These are phyloP conservation scores for Drosophila colorata DNA, from an alignment of 2,888 invertebrate species.

Conservation along the genomic window DNA sequence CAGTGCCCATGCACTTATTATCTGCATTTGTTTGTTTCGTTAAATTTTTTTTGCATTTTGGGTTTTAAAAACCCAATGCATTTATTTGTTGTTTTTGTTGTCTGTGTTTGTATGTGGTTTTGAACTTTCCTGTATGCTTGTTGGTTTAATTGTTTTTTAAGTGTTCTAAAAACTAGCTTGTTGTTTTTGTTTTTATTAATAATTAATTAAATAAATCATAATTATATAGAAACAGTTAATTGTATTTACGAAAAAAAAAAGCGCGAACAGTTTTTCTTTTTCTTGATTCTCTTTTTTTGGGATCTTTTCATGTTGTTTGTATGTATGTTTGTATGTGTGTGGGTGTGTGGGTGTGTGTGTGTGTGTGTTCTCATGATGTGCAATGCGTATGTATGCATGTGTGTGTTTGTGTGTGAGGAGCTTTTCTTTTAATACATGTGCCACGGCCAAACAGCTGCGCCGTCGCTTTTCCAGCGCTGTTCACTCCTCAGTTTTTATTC, in stretches of 20 bases:
- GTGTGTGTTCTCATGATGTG: constrained; percentile 26
- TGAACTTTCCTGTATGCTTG: constrained; percentile 68
- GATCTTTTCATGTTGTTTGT: constrained; percentile 44
- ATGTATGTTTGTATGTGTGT: constrained; percentile 30
- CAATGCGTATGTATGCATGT: constrained; percentile 39
- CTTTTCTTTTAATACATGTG: constrained; percentile 62
- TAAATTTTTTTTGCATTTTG: constrained; percentile 1
- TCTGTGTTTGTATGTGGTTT: constrained; percentile 33
- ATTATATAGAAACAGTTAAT: constrained; percentile 56
- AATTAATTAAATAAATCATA: constrained; percentile 71
- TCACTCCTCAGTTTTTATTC: constrained; percentile 75
- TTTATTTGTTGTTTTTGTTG: constrained; percentile 24
- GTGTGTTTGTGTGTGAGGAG: constrained; percentile 40
- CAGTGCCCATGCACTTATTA: constrained; percentile 28
- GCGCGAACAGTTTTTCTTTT: constrained; percentile 51
- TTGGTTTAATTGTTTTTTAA: constrained; percentile 30
- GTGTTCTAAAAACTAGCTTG: constrained; percentile 66
- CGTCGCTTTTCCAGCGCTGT: constrained; percentile 23
- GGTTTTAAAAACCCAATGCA: constrained; percentile 58
- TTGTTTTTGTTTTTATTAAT: constrained; percentile 60
- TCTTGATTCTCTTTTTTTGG: constrained; percentile 23
- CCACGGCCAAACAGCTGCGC: constrained; percentile 49
- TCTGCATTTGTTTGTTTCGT: constrained; percentile 8
- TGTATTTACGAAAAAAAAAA: constrained; percentile 66
- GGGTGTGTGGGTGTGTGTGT: constrained; percentile 34